Conservation (phyloP, 2,888 invertebrate genomes). For the Laothoe populi region DNA sequence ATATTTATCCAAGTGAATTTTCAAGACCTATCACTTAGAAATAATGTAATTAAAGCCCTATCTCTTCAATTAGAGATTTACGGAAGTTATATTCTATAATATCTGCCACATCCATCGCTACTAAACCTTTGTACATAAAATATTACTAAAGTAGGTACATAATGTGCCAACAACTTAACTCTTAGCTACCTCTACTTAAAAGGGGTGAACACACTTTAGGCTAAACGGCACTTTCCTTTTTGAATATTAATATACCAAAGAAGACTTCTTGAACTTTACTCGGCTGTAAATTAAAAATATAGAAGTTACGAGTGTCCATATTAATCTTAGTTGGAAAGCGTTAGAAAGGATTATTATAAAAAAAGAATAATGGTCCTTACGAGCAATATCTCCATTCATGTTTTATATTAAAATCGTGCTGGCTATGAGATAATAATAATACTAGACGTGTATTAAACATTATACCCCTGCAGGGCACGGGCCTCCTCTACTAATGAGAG, state of each 20-base stretch:
- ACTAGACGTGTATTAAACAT: too few species aligned
- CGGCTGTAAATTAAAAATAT: slow-evolving; percentile 25
- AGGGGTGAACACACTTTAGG: slow-evolving; percentile 79
- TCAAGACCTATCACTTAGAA: too few species aligned
- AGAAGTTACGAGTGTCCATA: slow-evolving; percentile 4
- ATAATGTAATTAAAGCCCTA: too few species aligned
- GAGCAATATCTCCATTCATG: too few species aligned
- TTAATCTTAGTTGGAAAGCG: neutral
- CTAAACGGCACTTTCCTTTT: slow-evolving; percentile 63
- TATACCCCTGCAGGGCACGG: too few species aligned
- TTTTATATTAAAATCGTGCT: too few species aligned
- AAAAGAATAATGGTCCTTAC: too few species aligned
- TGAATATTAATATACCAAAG: slow-evolving; percentile 63
- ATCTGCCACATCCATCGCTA: slow-evolving; percentile 2
- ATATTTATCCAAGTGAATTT: too few species aligned
- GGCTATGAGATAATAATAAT: too few species aligned
- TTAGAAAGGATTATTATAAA: neutral
- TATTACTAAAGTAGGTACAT: slow-evolving; percentile 23
- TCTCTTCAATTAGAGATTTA: too few species aligned
- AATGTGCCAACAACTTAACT: slow-evolving; percentile 63
- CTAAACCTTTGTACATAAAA: slow-evolving; percentile 22
- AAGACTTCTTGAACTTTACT: slow-evolving; percentile 56
- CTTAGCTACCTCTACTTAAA: slow-evolving; percentile 76
- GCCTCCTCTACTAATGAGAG: too few species aligned
- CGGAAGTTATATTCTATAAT: neutral